phyloP scores from a whole-genome alignment of 2,113 vertebrate genomes.

The Leptosomus discolor region DNA sequence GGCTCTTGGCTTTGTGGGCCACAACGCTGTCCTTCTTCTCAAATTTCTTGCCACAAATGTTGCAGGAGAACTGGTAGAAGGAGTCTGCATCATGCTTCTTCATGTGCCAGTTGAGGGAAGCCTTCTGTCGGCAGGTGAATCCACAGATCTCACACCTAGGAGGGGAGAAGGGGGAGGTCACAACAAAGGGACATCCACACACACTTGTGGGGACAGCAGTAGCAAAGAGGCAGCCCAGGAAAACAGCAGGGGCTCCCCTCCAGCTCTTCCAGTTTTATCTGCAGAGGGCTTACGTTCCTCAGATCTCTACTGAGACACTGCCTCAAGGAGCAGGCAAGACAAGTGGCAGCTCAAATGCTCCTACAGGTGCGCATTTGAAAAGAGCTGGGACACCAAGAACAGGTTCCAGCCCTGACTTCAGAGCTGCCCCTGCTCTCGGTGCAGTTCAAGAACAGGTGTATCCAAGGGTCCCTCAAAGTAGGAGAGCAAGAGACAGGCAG shows the following conservation, averaged over 20 bases:
- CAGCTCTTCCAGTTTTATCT: neutral
- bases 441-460: neutral
- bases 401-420: neutral
- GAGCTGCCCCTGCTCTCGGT: neutral
- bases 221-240: neutral
- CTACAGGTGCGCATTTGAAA: rapidly evolving
- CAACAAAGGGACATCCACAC: neutral
- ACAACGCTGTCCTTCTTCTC: slow-evolving; percentile 99
- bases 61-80: slow-evolving; percentile 97
- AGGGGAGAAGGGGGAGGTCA: neutral
- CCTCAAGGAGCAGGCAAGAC: neutral
- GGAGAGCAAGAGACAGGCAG: neutral
- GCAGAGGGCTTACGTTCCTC: neutral
- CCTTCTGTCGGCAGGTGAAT: slow-evolving; percentile 97
- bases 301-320: neutral
- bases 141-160: slow-evolving; percentile 96
- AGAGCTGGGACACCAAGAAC: neutral
- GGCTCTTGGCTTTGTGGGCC: slow-evolving; percentile 97
- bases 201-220: rapidly evolving
- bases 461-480: neutral
- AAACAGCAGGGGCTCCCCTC: neutral
- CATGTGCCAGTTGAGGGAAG: slow-evolving; percentile 99
- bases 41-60: slow-evolving; percentile 97
- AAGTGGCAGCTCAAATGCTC: neutral
- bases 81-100: slow-evolving; percentile 97